phyloP scores from a whole-genome alignment of 2,888 invertebrate species.

The Dioctria linearis region DNA sequence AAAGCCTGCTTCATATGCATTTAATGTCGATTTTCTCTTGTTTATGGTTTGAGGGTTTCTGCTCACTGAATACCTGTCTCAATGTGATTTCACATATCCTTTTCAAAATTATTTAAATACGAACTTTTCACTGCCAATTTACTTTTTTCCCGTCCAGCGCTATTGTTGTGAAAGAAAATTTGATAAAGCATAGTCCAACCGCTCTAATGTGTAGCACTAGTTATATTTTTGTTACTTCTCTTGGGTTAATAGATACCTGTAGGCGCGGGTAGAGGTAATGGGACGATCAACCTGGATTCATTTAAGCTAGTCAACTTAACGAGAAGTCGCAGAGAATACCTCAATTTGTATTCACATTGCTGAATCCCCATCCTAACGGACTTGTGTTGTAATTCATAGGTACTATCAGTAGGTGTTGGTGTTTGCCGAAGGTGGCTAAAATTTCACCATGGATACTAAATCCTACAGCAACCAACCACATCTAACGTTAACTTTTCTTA shows the following conservation, averaged over 20 bases:
- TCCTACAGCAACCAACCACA: constrained; percentile 30
- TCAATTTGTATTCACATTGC: constrained; percentile 47
- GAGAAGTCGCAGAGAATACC: constrained; percentile 37
- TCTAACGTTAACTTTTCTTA: constrained; percentile 49
- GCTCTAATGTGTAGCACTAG: constrained; percentile 5
- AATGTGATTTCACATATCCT: too few species aligned
- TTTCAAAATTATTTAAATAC: too few species aligned
- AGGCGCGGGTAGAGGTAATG: too few species aligned
- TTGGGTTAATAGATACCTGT: too few species aligned
- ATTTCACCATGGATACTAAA: constrained; percentile 46
- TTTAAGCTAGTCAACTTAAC: constrained; percentile 48
- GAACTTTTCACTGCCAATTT: not conserved
- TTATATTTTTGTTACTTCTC: constrained; percentile 47
- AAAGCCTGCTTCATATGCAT: too few species aligned
- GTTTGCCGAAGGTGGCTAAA: not conserved
- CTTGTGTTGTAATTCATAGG: not conserved
- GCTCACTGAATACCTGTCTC: too few species aligned
- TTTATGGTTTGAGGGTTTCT: too few species aligned
- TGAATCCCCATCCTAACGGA: constrained; percentile 39
- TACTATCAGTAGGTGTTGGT: not conserved
- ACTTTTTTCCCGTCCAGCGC: not conserved
- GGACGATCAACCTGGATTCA: constrained; percentile 46
- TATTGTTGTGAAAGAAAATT: not conserved
- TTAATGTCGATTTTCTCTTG: too few species aligned
- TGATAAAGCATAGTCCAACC: constrained; percentile 1